Percentiles rank a stretch among this genome's conserved stretches.
Conservation (phyloP, 2,888 invertebrate species). For the Pyralis farinalis region DNA sequence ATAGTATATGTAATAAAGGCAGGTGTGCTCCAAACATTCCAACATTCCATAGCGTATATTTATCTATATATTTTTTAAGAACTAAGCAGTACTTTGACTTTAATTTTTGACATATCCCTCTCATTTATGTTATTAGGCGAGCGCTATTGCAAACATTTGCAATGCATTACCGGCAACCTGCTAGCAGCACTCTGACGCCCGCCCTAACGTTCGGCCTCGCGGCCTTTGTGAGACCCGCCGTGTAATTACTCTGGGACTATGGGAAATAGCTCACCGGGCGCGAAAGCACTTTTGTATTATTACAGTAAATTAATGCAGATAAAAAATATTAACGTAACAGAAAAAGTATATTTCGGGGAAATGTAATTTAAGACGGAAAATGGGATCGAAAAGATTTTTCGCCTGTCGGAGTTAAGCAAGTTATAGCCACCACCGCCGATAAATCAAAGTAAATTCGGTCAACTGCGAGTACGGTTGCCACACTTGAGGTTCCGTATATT, state of each 20-base stretch:
- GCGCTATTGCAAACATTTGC: slow-evolving; percentile 18
- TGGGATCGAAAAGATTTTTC: slow-evolving; percentile 4
- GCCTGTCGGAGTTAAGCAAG: neutral
- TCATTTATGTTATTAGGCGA: too few species aligned
- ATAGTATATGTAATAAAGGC: too few species aligned
- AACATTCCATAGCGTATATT: too few species aligned
- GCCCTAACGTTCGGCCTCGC: slow-evolving; percentile 32
- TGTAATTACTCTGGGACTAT: slow-evolving; percentile 75
- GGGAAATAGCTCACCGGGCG: slow-evolving; percentile 67
- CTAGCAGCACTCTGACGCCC: slow-evolving; percentile 20
- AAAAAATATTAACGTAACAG: slow-evolving; percentile 27
- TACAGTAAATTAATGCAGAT: slow-evolving; percentile 58
- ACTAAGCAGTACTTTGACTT: too few species aligned
- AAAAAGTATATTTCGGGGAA: slow-evolving; percentile 8
- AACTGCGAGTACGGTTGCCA: too few species aligned
- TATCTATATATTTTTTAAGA: too few species aligned
- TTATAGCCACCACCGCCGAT: slow-evolving; percentile 6
- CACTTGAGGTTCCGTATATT: too few species aligned
- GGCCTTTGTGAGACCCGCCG: slow-evolving; percentile 61
- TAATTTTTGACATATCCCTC: too few species aligned
- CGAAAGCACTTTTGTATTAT: slow-evolving; percentile 61
- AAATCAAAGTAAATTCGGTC: neutral
- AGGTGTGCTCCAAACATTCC: too few species aligned
- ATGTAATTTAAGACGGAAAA: slow-evolving; percentile 8
- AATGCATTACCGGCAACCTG: slow-evolving; percentile 35